Base-by-base conservation (phyloP, 1,140 invertebrate species). In the Anthonomus grandis region DNA sequence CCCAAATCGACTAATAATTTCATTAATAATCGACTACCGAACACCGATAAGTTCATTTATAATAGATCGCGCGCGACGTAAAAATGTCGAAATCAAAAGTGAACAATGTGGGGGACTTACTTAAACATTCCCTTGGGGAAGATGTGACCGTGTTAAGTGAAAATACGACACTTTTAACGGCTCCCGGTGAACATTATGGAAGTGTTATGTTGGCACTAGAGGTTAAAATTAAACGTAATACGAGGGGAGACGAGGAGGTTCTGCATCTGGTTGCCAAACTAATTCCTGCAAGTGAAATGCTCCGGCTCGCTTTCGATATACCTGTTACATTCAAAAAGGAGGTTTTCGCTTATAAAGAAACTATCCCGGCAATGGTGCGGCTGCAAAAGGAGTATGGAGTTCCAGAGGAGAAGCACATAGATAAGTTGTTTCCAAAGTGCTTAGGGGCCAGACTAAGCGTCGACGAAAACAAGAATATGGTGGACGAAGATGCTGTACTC, bases 261-360 rank as follows among this genome's bases (percentile, higher is more conserved):
- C 57, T 80, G 9, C 67, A 79, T 46, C 42, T 83, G 0, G 80
- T 83, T 9, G 78, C 75, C 0, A 84, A 84, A 66, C 67, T 83
- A 34, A 80, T 81, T 1, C 75, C 82, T 0, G 78, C 74, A 3
- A 83, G 80, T 19, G 73, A 75, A 2, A 74, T 81, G 47, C 69
- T 80, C 2, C 65, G 79, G 55, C 69, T 78, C 19, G 66, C 81
- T 8, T 83, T 84, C 60, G 76, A 82, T 59, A 79, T 79, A 9
- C 76, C 79, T 22, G 65, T 80, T 0, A 78, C 81, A 0, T 83
- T 82, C 55, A 70, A 76, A 3, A 83, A 82, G 22, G 82, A 84
- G 64, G 64, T 81, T 12, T 63, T 75, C 2, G 79, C 82, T n/a
- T 84, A 83, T 47, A 68, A 72, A 23, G 68, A 68, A 21, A 64